Conservation (phyloP, 2,888 invertebrate genomes). For the Drosophila bunnanda region DNA sequence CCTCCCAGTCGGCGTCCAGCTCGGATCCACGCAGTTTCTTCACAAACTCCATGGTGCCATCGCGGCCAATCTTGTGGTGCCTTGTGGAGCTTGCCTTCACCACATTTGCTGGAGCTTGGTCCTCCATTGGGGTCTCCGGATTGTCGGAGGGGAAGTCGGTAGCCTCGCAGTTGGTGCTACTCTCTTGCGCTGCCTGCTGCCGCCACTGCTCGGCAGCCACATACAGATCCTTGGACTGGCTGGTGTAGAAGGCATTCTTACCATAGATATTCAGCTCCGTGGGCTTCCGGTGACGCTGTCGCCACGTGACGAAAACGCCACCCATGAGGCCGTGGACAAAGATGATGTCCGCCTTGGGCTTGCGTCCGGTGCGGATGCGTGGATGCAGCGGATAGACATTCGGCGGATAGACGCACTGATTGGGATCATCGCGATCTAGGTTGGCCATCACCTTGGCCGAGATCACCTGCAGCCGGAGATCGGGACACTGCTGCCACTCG, state of each 20-base stretch:
- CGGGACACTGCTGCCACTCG: slow-evolving; percentile 87
- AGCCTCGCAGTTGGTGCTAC: slow-evolving; percentile 9
- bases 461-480: slow-evolving; percentile 88
- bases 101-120: fast-evolving
- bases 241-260: slow-evolving; percentile 84
- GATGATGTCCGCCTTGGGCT: slow-evolving; percentile 90
- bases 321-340: slow-evolving; percentile 95
- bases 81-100: background rate
- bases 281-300: slow-evolving; percentile 89
- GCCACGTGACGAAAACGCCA: slow-evolving; percentile 97
- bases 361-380: slow-evolving; percentile 86
- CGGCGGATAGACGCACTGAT: slow-evolving; percentile 86
- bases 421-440: slow-evolving; percentile 88
- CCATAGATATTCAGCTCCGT: slow-evolving; percentile 85
- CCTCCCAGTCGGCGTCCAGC: slow-evolving; percentile 84
- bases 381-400: slow-evolving; percentile 93
- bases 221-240: slow-evolving; percentile 83
- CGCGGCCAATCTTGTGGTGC: slow-evolving; percentile 75
- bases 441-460: slow-evolving; percentile 90
- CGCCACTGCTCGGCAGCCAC: slow-evolving; percentile 82
- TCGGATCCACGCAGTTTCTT: slow-evolving; percentile 82
- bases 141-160: background rate
- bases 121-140: slow-evolving; percentile 13
- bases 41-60: slow-evolving; percentile 83
- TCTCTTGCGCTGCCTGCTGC: background rate